phyloP scores from a whole-genome alignment of 2,888 invertebrate species.

The Chrysolina americana region DNA sequence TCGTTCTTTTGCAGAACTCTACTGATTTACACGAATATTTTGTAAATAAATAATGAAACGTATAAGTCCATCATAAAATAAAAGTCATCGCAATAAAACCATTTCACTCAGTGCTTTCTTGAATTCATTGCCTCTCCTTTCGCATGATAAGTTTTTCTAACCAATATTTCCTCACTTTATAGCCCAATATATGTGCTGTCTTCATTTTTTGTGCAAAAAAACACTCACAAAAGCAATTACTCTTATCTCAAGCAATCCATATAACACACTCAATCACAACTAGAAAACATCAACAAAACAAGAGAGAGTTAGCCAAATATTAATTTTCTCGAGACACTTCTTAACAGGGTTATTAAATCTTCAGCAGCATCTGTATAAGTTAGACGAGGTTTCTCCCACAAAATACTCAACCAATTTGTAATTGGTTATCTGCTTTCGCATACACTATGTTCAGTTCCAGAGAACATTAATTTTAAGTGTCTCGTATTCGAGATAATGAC shows the following conservation, averaged over 20 bases:
- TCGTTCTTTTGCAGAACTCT: too few species aligned
- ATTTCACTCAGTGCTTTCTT: too few species aligned
- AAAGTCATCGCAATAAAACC: too few species aligned
- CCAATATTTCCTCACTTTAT: too few species aligned
- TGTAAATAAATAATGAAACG: too few species aligned
- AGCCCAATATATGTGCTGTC: not conserved
- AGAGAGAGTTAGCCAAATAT: constrained; percentile 2
- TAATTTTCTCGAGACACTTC: constrained; percentile 5
- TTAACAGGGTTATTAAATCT: constrained; percentile 23
- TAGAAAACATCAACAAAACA: constrained; percentile 15
- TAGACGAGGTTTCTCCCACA: constrained; percentile 1
- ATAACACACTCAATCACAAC: constrained; percentile 1
- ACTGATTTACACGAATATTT: too few species aligned
- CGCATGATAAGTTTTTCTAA: too few species aligned
- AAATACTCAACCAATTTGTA: constrained; percentile 16
- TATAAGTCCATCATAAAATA: too few species aligned
- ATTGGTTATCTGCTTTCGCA: constrained; percentile 20
- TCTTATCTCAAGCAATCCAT: not conserved
- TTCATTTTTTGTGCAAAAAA: not conserved
- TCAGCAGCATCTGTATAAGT: constrained; percentile 21
- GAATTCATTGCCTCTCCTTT: too few species aligned
- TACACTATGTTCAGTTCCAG: not conserved
- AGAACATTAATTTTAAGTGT: constrained; percentile 9
- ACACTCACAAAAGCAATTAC: not conserved
- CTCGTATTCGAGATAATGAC: not conserved